Evolutionary conservation across 2,888 invertebrate species (phyloP), one percentile per base, ranked within the genome.

Genomic region (Fragum whitleyi): DNA sequence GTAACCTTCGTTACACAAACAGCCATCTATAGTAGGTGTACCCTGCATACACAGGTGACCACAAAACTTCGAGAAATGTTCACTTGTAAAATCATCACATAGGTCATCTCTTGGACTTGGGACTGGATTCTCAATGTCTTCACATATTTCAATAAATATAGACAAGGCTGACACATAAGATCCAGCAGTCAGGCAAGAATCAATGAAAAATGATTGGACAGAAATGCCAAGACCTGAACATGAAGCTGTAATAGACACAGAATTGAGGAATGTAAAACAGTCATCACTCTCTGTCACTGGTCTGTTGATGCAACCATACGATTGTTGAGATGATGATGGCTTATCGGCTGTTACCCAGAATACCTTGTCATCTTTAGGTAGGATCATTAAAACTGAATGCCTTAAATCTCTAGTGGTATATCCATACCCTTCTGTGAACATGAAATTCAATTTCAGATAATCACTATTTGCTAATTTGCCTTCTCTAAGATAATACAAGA

Each of bases 81-180:
- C 59, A 47, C 76, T 83, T 0, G 71, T 71, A 23, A 47, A 73
- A 28, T 89, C 80, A 57, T 71, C 53, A 81, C 90, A 90, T 0
- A 89, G 72, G 19, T 70, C 71, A 28, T 28, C 39, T 39, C 81
- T 29, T 7, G 90, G 86, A 11, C 85, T 79, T 29, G 61, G 77
- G 11, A 59, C 5, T 21, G 87, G 86, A 7, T 74, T 28, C 5
- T 87, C 47, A 2, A 85, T 74, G 1, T 69, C 57, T 16, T 74
- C 61, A 78, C 90, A 90, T 47, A 78, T 71, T 16, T 83, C 78
- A 14, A 86, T 74, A 68, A 77, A 89, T 1, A 83, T 76, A 16
- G 73, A 70, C 6, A 87, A 42, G 21, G 81, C 73, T 21, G 74
- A 71, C 0, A 82, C 81, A 72, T 86, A 86, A 11, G 80, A 77